Base-by-base conservation (phyloP, 2,888 invertebrate species). In the Mimumesa dahlbomi region DNA sequence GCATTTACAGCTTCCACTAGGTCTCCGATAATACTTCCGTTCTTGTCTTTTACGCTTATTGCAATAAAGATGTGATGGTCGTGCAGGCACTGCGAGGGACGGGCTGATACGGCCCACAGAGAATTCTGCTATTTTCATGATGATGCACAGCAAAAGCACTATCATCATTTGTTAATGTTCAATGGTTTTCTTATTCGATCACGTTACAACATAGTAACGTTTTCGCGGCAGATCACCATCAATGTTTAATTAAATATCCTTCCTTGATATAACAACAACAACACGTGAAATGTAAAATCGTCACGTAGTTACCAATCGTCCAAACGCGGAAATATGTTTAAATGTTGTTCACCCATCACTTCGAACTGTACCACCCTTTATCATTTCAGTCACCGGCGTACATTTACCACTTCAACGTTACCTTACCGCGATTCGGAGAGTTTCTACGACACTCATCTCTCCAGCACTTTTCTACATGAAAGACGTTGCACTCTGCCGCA, bases 111-210 rank as follows among this genome's bases (percentile, higher is more conserved):
- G 86, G 69, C 86, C 87, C 82, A 85, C 84, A 54, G 91, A 91
- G 84, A 91, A 91, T 89, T 92, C 92, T 84, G 92, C 91, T 85
- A 92, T 91, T 90, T 92, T 92, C 92, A 92, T 92, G 89, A 92
- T 92, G 88, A 92, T 91, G 87, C 92, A 92, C 90, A 92, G 86
- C 76, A 89, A 82, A 81, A 92, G 87, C 86, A 92, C 90, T 88
- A 92, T 90, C 89, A 92, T 91, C 91, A 92, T 92, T 85, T 75
- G 82, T 77, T 61, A 75, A 77, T 80, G 72, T 79, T 76, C 69
- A 49, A 50, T 25, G 61, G 65, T 62, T 52, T 61, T 40, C 31
- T 63, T 69, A 45, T 48, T 18, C 46, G 65, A 57, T 74, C 53
- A 58, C 52, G 76, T 75, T 81, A 85, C 73, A 85, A 73, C 86